phyloP scores from a whole-genome alignment of 2,113 vertebrate genomes.

The Ptyas mucosa region DNA sequence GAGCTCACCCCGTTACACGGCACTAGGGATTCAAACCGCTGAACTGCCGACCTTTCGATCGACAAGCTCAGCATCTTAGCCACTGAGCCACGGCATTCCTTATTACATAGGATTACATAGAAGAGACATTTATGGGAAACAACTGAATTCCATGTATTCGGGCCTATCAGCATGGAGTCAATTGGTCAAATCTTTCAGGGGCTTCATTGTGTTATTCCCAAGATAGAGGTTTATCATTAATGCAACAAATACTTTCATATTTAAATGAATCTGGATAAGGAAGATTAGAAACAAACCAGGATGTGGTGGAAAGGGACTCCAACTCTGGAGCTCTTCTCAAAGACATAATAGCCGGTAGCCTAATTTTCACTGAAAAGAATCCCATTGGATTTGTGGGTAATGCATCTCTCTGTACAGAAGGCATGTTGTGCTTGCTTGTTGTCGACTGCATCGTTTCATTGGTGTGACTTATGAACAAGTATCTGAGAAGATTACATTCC shows the following conservation, averaged over 20 bases:
- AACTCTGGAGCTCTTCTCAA: not conserved
- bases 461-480: not conserved
- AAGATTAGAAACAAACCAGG: not conserved
- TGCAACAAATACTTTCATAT: not conserved
- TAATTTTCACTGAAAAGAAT: not conserved
- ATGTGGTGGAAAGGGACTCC: not conserved
- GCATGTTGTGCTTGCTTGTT: not conserved
- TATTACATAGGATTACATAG: not conserved
- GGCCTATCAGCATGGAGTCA: not conserved
- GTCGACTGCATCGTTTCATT: not conserved
- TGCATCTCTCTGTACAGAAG: not conserved
- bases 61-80: too few species aligned
- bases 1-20: too few species aligned
- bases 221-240: not conserved
- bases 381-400: not conserved
- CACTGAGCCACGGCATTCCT: too few species aligned
- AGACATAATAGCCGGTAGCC: not conserved
- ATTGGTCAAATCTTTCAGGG: not conserved
- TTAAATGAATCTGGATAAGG: not conserved
- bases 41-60: too few species aligned
- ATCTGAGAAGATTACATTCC: not conserved
- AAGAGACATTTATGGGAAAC: not conserved
- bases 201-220: not conserved
- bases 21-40: too few species aligned
- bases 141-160: not conserved